Conservation (phyloP, 2,113 vertebrate genomes). For the Notothenia coriiceps region DNA sequence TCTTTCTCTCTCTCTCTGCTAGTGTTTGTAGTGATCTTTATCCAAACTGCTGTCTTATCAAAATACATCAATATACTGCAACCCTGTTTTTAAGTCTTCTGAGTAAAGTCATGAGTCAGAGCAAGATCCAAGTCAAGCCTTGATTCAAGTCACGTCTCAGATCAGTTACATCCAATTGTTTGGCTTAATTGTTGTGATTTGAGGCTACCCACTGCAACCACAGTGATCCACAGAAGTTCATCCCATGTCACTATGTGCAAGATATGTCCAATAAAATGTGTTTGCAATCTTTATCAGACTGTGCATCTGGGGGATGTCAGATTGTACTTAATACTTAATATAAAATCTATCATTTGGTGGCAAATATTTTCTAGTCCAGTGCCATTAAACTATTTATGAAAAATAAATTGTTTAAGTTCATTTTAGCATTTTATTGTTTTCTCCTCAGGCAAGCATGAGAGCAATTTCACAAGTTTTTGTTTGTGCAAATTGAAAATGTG, state of each 20-base stretch:
- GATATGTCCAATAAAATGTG: background rate
- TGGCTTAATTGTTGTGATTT: background rate
- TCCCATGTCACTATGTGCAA: background rate
- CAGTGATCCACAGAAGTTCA: background rate
- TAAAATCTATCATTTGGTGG: too few species aligned
- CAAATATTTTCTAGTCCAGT: too few species aligned
- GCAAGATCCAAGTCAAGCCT: slow-evolving; percentile 20
- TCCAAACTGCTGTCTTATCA: slow-evolving; percentile 27
- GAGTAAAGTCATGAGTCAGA: background rate
- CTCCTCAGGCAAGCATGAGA: background rate
- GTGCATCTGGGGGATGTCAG: background rate
- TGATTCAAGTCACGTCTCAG: slow-evolving; percentile 4
- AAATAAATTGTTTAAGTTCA: background rate
- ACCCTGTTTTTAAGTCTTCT: slow-evolving; percentile 8
- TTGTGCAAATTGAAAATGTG: background rate
- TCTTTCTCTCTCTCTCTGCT: slow-evolving; percentile 24
- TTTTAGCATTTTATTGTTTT: too few species aligned
- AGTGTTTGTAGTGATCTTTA: slow-evolving; percentile 43
- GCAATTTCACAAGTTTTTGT: too few species aligned
- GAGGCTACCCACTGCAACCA: background rate
- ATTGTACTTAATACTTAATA: background rate
- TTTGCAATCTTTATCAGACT: background rate
- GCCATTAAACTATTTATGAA: background rate
- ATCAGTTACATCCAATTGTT: slow-evolving; percentile 2
- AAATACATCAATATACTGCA: background rate